Conservation (phyloP, 2,888 invertebrate species). For the Dryadula phaetusa region DNA sequence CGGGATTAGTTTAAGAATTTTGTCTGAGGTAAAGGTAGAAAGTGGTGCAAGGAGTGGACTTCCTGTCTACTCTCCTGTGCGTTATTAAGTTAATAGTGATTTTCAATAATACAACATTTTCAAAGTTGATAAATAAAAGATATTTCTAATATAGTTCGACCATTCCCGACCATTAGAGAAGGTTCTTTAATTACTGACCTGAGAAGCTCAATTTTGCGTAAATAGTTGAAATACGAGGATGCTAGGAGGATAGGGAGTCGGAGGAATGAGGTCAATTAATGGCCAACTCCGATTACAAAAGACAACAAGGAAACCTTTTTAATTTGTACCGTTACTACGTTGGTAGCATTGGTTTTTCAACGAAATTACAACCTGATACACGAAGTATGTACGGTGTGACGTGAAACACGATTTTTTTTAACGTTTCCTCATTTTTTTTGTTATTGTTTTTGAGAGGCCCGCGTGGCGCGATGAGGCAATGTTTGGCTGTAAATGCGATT, state of each 20-base stretch:
- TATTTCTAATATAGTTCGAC: conserved; percentile 18
- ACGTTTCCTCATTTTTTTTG: not conserved
- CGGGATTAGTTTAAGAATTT: too few relatives aligned
- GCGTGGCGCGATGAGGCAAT: too few relatives aligned
- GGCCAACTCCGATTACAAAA: conserved; percentile 47
- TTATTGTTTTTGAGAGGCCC: too few relatives aligned
- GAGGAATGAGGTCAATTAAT: conserved; percentile 48
- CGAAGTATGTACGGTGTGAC: not conserved
- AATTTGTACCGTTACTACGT: conserved; percentile 42
- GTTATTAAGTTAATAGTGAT: too few relatives aligned
- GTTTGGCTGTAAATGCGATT: too few relatives aligned
- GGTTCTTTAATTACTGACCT: conserved; percentile 45
- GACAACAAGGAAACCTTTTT: conserved; percentile 43
- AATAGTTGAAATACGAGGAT: conserved; percentile 49
- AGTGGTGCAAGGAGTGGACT: too few relatives aligned
- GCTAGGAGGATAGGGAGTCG: conserved; percentile 8
- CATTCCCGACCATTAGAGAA: conserved; percentile 29
- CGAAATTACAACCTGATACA: conserved; percentile 1
- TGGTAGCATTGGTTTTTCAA: conserved; percentile 31
- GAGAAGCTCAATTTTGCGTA: conserved; percentile 49
- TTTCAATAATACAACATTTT: not conserved
- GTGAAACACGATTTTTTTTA: not conserved
- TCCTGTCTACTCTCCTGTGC: too few relatives aligned
- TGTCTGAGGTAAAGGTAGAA: too few relatives aligned
- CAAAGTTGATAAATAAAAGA: not conserved